phyloP scores from a whole-genome alignment of 2,888 invertebrate genomes.

The Chrysolina haemoptera region DNA sequence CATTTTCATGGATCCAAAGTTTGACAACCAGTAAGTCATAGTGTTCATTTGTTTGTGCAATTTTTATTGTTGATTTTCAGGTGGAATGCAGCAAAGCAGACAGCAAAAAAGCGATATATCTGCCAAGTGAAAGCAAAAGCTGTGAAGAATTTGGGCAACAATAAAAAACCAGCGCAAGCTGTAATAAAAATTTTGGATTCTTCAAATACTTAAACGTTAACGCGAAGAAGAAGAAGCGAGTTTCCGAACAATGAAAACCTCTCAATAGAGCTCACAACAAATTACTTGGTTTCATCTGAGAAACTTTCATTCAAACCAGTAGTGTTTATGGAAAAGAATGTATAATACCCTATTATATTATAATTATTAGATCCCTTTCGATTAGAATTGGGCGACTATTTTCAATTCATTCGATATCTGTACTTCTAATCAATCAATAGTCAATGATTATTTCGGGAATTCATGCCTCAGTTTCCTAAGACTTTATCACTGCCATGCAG shows the following conservation, averaged over 20 bases:
- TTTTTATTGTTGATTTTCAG: slow-evolving; percentile 64
- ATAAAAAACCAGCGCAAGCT: slow-evolving; percentile 38
- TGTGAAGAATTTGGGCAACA: slow-evolving; percentile 51
- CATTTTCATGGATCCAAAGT: slow-evolving; percentile 79
- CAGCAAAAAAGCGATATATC: slow-evolving; percentile 76
- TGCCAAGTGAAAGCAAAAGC: slow-evolving; percentile 73
- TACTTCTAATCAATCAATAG: not conserved
- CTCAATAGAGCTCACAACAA: too few relatives aligned
- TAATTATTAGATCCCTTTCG: not conserved
- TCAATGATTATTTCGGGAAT: too few relatives aligned
- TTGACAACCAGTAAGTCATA: slow-evolving; percentile 54
- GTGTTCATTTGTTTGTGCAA: not conserved
- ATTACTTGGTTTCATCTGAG: too few relatives aligned
- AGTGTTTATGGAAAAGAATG: too few relatives aligned
- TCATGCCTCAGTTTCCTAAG: too few relatives aligned
- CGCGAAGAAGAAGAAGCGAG: too few relatives aligned
- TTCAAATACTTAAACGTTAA: too few relatives aligned
- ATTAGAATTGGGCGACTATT: not conserved
- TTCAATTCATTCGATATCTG: not conserved
- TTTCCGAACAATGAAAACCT: too few relatives aligned
- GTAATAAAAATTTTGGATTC: slow-evolving; percentile 9
- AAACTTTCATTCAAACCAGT: too few relatives aligned
- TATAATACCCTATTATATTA: too few relatives aligned
- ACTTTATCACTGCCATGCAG: too few relatives aligned
- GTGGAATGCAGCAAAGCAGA: slow-evolving; percentile 78